Conservation (phyloP, 2,888 invertebrate genomes). For the Ennomos fuscantarius region DNA sequence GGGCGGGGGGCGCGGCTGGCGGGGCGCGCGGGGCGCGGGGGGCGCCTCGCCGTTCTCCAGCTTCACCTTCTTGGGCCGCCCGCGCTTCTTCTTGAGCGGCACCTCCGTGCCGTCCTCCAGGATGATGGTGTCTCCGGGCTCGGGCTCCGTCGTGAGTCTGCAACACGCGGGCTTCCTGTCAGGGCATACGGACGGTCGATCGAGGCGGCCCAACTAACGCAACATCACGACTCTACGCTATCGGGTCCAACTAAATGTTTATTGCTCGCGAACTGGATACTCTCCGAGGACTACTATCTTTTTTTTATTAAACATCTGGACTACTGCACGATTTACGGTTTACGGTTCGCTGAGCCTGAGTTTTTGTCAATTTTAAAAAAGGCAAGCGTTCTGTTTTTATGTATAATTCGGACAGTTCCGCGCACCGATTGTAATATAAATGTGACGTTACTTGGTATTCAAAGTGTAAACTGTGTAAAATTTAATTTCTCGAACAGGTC, state of each 20-base stretch:
- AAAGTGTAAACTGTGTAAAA: too few species aligned
- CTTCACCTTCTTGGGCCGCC: slow-evolving; percentile 94
- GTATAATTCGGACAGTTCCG: too few species aligned
- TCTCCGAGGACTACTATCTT: too few species aligned
- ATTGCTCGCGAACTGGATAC: too few species aligned
- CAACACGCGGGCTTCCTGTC: slow-evolving; percentile 45
- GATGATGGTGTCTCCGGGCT: slow-evolving; percentile 81
- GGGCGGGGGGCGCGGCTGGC: slow-evolving; percentile 62
- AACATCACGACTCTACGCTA: slow-evolving; percentile 12
- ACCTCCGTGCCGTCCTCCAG: slow-evolving; percentile 87
- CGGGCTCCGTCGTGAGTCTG: slow-evolving; percentile 83
- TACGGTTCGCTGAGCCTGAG: neutral
- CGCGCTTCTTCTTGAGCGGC: slow-evolving; percentile 94
- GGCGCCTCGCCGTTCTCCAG: slow-evolving; percentile 88
- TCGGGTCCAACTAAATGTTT: too few species aligned
- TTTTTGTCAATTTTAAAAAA: neutral
- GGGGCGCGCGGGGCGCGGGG: slow-evolving; percentile 79
- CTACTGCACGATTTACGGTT: too few species aligned
- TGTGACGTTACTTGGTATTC: too few species aligned
- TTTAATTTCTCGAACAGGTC: neutral
- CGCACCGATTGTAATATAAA: too few species aligned
- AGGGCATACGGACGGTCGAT: slow-evolving; percentile 34
- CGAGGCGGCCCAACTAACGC: slow-evolving; percentile 28
- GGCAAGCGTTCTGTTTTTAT: neutral
- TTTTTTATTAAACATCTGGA: too few species aligned